A percentile compares a stretch with the other conserved stretches of the same genome.
phyloP scores from a whole-genome alignment of 1,140 invertebrate genomes.

The Microvelia longipes region DNA sequence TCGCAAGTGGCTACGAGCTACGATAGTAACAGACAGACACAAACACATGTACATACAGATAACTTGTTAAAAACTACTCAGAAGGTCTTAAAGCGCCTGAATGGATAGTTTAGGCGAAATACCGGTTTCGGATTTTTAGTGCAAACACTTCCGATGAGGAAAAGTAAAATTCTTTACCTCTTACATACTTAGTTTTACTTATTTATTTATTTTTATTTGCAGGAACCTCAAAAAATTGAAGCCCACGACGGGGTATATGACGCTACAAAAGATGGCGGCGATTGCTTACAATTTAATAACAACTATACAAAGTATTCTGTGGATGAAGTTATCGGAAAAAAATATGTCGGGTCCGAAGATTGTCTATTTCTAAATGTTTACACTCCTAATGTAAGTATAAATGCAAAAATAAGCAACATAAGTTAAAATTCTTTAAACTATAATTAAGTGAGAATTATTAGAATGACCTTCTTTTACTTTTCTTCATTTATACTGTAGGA shows the following conservation, averaged over 20 bases:
- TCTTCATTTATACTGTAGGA: no score
- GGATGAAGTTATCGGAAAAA: neutral
- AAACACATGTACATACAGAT: no score
- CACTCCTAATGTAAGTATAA: conserved; percentile 24
- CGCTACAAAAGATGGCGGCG: neutral
- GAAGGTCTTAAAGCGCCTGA: no score
- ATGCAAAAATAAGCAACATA: neutral
- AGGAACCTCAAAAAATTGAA: neutral
- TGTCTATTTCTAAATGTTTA: conserved; percentile 30
- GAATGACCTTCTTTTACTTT: neutral
- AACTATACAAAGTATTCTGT: neutral
- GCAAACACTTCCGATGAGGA: no score
- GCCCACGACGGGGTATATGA: neutral
- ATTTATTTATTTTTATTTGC: no score
- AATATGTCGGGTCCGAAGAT: conserved; percentile 24
- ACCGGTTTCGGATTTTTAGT: no score
- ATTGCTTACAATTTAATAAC: neutral
- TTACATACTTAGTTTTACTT: no score
- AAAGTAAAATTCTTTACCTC: no score
- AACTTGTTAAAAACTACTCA: no score
- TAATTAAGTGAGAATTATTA: neutral
- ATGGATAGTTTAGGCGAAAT: no score
- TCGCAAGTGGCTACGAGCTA: no score
- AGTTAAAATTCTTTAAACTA: neutral
- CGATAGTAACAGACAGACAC: no score